Evolutionary conservation across 1,140 invertebrate genomes (phyloP).

Genomic region (Hylaeus volcanicus): DNA sequence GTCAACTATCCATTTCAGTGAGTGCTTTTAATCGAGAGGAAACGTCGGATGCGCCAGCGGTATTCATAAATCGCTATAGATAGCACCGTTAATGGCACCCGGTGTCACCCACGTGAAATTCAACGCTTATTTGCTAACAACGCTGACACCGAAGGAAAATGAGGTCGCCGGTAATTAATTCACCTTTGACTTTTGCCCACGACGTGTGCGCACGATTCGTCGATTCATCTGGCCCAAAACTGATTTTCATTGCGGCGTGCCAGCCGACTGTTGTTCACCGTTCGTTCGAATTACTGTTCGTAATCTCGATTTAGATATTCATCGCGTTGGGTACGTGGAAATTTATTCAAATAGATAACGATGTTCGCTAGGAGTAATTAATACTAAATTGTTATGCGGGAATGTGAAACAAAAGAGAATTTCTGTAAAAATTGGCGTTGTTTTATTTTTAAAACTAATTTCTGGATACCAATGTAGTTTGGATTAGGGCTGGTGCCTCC

Average conservation of each 20-base stretch:
- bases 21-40: neutral
- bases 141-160: slow-evolving; percentile 30
- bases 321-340: neutral
- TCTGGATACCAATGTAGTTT: too few relatives aligned
- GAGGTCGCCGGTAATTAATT: slow-evolving; percentile 56
- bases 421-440: too few relatives aligned
- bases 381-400: neutral
- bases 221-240: slow-evolving; percentile 28
- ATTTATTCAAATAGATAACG: neutral
- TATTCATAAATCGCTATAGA: slow-evolving; percentile 2
- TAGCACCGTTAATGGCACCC: neutral
- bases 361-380: neutral
- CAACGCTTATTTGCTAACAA: slow-evolving; percentile 17
- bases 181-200: slow-evolving; percentile 59
- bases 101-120: slow-evolving; percentile 17
- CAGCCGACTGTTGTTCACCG: neutral
- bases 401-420: too few relatives aligned
- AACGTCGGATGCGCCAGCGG: slow-evolving; percentile 1
- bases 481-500: too few relatives aligned
- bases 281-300: slow-evolving; percentile 4
- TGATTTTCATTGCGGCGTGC: slow-evolving; percentile 40
- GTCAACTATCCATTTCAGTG: neutral
- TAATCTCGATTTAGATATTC: neutral
- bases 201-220: slow-evolving; percentile 23
- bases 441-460: too few relatives aligned